Evolutionary conservation across 2,888 invertebrate genomes (phyloP).

Genomic region (Cryptocephalus primarius): DNA sequence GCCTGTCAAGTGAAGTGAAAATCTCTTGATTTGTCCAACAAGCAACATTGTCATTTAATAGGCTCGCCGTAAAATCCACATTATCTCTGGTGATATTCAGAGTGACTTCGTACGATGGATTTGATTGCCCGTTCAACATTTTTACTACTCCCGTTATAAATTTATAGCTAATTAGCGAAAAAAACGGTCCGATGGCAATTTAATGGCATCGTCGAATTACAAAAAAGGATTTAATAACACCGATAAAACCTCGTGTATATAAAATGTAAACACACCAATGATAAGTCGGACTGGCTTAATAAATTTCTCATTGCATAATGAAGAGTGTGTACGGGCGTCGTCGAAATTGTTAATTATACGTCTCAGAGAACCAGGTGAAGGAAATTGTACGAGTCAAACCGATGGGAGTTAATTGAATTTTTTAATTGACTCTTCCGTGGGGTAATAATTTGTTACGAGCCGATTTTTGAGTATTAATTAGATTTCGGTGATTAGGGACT

Average conservation of each 20-base stretch:
- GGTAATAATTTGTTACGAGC: constrained; percentile 12
- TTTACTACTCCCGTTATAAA: constrained; percentile 5
- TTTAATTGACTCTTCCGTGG: constrained; percentile 13
- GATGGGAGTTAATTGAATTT: constrained; percentile 19
- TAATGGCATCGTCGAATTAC: constrained; percentile 14
- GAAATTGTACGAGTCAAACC: constrained; percentile 10
- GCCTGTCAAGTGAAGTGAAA: no score
- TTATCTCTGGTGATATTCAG: no score
- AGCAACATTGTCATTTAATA: no score
- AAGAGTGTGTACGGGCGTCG: constrained; percentile 8
- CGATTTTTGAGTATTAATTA: constrained; percentile 5
- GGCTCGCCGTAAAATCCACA: no score
- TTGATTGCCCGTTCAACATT: constrained; percentile 2
- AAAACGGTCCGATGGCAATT: constrained; percentile 5
- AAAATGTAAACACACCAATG: constrained; percentile 14
- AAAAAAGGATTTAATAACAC: constrained; percentile 12
- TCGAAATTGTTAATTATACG: constrained; percentile 10
- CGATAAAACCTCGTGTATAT: constrained; percentile 13
- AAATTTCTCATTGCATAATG: constrained; percentile 13
- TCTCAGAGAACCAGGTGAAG: constrained; percentile 11
- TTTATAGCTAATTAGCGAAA: constrained; percentile 5
- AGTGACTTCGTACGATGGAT: neutral
- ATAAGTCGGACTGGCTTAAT: constrained; percentile 10
- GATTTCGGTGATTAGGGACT: no score
- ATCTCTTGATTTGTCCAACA: no score